Conservation (phyloP, 1,140 invertebrate genomes). For the Riptortus pedestris region DNA sequence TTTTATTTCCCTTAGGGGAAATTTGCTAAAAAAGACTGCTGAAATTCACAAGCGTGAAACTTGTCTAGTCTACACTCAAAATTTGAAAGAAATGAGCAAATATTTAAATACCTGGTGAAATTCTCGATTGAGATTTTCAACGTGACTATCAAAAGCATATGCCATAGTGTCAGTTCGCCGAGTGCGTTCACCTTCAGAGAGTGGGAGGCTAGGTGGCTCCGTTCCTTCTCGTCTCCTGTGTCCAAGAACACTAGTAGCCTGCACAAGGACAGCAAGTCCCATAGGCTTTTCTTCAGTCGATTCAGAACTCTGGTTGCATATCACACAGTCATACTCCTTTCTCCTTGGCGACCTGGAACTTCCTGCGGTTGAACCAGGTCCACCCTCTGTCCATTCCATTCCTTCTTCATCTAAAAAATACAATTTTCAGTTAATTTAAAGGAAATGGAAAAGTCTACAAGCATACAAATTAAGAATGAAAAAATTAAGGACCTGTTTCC, state of each 20-base stretch:
- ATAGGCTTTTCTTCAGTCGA: constrained; percentile 78
- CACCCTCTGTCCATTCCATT: constrained; percentile 51
- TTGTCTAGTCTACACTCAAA: no score
- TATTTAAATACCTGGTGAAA: constrained; percentile 53
- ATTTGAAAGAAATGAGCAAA: no score
- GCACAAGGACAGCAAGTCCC: constrained; percentile 63
- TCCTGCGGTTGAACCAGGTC: constrained; percentile 32
- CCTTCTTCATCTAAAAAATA: constrained; percentile 41
- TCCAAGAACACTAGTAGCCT: constrained; percentile 71
- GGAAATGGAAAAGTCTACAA: neutral
- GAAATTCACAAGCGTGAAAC: no score
- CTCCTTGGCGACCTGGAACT: constrained; percentile 34
- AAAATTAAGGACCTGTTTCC: constrained; percentile 46
- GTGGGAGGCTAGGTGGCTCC: constrained; percentile 52
- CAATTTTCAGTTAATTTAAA: constrained; percentile 1
- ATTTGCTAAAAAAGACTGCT: no score
- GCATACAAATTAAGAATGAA: neutral
- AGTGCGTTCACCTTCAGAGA: constrained; percentile 48
- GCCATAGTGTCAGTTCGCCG: constrained; percentile 48
- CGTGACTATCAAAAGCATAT: constrained; percentile 52
- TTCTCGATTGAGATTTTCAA: constrained; percentile 57
- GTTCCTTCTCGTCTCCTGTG: constrained; percentile 49
- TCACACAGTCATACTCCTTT: constrained; percentile 88
- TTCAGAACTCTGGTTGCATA: constrained; percentile 82
- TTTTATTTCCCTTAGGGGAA: no score